These are phyloP conservation scores for Glossosoma conforme DNA, from an alignment of 1,140 invertebrate species.

Conservation along the genomic window DNA sequence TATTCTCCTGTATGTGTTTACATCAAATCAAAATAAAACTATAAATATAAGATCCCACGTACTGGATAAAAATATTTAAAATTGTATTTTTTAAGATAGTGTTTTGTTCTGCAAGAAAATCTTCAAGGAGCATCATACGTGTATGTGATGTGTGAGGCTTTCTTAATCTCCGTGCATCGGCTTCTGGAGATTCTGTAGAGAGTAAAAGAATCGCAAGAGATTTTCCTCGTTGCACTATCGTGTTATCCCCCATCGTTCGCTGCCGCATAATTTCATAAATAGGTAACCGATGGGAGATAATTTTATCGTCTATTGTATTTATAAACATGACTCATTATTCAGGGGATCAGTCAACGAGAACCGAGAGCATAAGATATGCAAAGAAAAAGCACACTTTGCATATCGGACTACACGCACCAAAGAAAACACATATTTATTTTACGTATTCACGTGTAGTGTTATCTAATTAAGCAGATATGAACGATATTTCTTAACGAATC, in stretches of 20 bases:
- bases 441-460: conserved; percentile 24
- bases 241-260: conserved; percentile 16
- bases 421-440: conserved; percentile 29
- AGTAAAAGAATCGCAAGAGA: conserved; percentile 10
- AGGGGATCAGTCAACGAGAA: conserved; percentile 30
- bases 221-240: conserved; percentile 19
- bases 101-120: conserved; percentile 1
- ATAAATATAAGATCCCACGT: too few relatives aligned
- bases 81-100: too few relatives aligned
- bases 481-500: conserved; percentile 7
- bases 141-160: too few relatives aligned
- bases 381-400: conserved; percentile 29
- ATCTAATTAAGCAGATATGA: conserved; percentile 28
- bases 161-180: too few relatives aligned
- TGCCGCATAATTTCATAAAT: conserved; percentile 31
- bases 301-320: conserved; percentile 32
- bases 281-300: conserved; percentile 31
- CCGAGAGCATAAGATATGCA: conserved; percentile 24
- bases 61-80: too few relatives aligned
- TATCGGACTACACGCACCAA: conserved; percentile 26
- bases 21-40: too few relatives aligned
- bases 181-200: too few relatives aligned
- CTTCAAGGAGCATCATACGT: not conserved
- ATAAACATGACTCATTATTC: conserved; percentile 31
- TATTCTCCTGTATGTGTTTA: too few relatives aligned